phyloP scores from a whole-genome alignment of 2,113 vertebrate species.

The Rattus norvegicus region GRCr8 NC_086033.1:36534501-36535000 shows the following conservation, averaged over 20 bases:
- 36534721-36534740: background rate
- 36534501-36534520: background rate
- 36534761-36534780: slow-evolving; percentile 18
- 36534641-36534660: too few species aligned
- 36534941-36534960: background rate
- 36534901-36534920: background rate
- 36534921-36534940: background rate
- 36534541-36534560: background rate
- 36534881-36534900: background rate
- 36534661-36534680: background rate
- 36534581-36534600: background rate
- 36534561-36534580: background rate
- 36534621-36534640: background rate
- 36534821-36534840: background rate
- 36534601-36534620: background rate
- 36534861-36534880: background rate
- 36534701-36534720: background rate
- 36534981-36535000: background rate
- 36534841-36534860: background rate
- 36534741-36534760: background rate
- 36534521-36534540: background rate
- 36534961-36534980: background rate
- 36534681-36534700: background rate
- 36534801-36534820: background rate
- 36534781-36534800: slow-evolving; percentile 28